Conservation (phyloP, 2,888 invertebrate genomes). For the Phaedon cochleariae region DNA sequence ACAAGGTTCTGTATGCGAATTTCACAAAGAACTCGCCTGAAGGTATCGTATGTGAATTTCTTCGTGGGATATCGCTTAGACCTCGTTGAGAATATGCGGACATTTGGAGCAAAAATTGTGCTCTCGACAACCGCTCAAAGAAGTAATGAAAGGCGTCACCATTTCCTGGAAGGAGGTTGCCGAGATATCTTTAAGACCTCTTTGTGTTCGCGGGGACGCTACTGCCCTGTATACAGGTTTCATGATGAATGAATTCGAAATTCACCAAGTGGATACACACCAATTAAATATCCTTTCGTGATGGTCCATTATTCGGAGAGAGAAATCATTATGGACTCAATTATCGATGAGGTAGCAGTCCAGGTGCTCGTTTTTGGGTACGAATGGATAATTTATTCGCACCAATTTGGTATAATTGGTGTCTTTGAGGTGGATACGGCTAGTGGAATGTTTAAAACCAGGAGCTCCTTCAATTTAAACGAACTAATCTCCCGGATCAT, state of each 20-base stretch:
- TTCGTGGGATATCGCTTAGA: too few relatives aligned
- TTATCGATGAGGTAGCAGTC: conserved; percentile 43
- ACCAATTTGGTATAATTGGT: conserved; percentile 60
- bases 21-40: too few relatives aligned
- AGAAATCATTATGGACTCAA: conserved; percentile 34
- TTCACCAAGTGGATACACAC: conserved; percentile 11
- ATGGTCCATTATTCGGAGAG: conserved; percentile 8
- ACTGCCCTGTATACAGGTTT: not conserved
- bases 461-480: conserved; percentile 60
- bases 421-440: conserved; percentile 54
- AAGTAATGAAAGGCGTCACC: too few relatives aligned
- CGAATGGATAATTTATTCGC: conserved; percentile 59
- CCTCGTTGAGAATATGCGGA: too few relatives aligned
- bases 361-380: conserved; percentile 57
- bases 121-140: too few relatives aligned
- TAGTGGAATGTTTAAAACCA: conserved; percentile 60
- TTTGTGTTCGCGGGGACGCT: too few relatives aligned
- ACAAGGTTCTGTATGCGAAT: too few relatives aligned
- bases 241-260: conserved; percentile 2
- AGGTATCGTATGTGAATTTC: too few relatives aligned
- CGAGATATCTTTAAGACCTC: too few relatives aligned
- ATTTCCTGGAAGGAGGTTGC: too few relatives aligned
- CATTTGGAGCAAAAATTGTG: too few relatives aligned
- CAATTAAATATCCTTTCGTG: conserved; percentile 11
- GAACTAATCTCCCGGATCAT: conserved; percentile 58